phyloP scores from a whole-genome alignment of 2,113 vertebrate species.

The Nyctibius bracteatus region DNA sequence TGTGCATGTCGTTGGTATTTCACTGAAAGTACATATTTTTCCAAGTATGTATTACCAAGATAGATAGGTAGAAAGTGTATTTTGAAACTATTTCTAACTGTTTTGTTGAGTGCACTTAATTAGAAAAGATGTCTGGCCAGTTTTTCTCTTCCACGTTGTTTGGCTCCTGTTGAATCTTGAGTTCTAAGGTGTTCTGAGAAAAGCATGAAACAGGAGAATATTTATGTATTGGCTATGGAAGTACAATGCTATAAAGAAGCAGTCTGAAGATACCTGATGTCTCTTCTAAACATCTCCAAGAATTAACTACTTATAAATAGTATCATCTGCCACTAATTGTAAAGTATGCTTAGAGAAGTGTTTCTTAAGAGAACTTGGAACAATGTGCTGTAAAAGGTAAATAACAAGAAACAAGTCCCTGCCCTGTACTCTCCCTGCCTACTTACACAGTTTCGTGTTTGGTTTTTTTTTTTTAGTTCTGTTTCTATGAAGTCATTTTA shows the following conservation, averaged over 20 bases:
- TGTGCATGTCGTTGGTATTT: conserved; percentile 16
- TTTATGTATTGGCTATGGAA: neutral
- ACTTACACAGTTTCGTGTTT: neutral
- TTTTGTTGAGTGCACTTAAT: conserved; percentile 14
- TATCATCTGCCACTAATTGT: neutral
- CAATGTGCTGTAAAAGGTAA: neutral
- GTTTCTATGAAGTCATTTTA: neutral
- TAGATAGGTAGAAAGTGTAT: conserved; percentile 13
- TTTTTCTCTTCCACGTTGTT: neutral
- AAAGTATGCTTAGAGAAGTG: neutral
- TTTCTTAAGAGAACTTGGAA: neutral
- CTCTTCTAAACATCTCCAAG: neutral
- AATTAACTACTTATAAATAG: neutral
- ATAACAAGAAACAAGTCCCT: neutral
- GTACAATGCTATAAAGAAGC: neutral
- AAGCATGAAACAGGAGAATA: neutral
- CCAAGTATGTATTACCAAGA: conserved; percentile 23
- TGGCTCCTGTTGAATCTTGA: neutral
- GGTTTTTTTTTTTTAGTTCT: neutral
- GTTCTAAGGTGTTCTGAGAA: neutral
- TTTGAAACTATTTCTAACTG: conserved; percentile 8
- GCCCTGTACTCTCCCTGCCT: neutral
- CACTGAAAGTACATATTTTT: neutral
- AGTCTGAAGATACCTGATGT: neutral
- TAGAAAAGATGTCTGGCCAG: neutral